Evolutionary conservation across 2,888 invertebrate genomes (phyloP).

Genomic region (Calameuta filiformis): DNA sequence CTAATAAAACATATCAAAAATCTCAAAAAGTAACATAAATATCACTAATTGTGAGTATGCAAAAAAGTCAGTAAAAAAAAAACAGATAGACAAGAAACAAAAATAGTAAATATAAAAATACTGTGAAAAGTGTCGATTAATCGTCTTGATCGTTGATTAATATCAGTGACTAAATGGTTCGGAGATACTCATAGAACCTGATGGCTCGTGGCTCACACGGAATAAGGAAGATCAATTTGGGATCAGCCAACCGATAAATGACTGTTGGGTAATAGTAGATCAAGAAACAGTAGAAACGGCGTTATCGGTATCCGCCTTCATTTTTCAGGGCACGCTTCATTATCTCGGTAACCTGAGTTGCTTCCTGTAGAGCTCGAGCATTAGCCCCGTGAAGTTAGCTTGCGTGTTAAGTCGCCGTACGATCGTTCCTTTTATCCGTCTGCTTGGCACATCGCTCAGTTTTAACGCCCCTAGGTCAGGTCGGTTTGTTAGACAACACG

Average conservation of each 20-base stretch:
- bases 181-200: too few relatives aligned
- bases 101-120: too few relatives aligned
- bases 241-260: background rate
- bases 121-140: too few relatives aligned
- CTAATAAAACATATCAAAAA: too few relatives aligned
- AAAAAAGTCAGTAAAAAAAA: too few relatives aligned
- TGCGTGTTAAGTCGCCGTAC: slow-evolving; percentile 36
- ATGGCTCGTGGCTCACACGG: background rate
- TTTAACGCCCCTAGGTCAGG: slow-evolving; percentile 34
- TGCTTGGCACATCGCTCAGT: slow-evolving; percentile 37
- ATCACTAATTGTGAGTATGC: too few relatives aligned
- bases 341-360: slow-evolving; percentile 46
- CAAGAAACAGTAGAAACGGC: slow-evolving; percentile 7
- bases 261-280: too few relatives aligned
- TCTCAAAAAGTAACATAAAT: too few relatives aligned
- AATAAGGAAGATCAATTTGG: slow-evolving; percentile 4
- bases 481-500: too few relatives aligned
- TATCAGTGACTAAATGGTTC: too few relatives aligned
- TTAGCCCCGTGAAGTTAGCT: slow-evolving; percentile 34
- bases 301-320: slow-evolving; percentile 23
- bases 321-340: slow-evolving; percentile 48
- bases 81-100: too few relatives aligned
- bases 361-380: slow-evolving; percentile 37
- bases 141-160: too few relatives aligned
- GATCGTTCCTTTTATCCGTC: slow-evolving; percentile 50